Conservation (phyloP, 2,797 vertebrate species). For the Silurus lanzhouensis region DNA sequence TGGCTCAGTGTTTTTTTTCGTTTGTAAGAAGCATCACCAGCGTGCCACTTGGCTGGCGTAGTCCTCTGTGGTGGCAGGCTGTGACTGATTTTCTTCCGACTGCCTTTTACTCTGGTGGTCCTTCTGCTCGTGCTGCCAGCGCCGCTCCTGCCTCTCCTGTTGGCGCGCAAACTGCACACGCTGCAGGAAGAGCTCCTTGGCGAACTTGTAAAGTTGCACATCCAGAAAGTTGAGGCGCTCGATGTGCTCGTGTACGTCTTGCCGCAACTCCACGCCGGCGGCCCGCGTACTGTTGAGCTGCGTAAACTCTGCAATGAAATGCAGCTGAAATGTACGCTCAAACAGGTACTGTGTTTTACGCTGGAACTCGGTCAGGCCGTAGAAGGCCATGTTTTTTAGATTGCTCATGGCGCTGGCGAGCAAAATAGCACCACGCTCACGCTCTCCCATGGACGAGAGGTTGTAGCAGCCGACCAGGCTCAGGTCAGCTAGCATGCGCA, state of each 20-base stretch:
- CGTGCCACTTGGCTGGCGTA: slow-evolving; percentile 93
- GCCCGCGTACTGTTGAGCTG: slow-evolving; percentile 95
- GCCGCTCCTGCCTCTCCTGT: slow-evolving; percentile 85
- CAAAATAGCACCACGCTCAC: slow-evolving; percentile 86
- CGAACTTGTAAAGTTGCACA: slow-evolving; percentile 92
- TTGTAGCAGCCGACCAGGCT: slow-evolving; percentile 99
- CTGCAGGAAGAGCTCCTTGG: slow-evolving; percentile 94
- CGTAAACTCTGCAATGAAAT: slow-evolving; percentile 95
- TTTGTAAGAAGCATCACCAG: slow-evolving; percentile 79
- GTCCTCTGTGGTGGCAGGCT: slow-evolving; percentile 87
- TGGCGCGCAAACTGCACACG: slow-evolving; percentile 93
- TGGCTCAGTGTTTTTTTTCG: not conserved
- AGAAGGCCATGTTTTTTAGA: slow-evolving; percentile 98
- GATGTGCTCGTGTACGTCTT: slow-evolving; percentile 83
- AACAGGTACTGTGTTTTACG: slow-evolving; percentile 98
- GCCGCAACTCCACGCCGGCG: slow-evolving; percentile 90
- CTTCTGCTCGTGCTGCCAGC: slow-evolving; percentile 82
- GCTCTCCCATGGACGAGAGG: slow-evolving; percentile 87
- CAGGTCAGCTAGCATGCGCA: slow-evolving; percentile 94
- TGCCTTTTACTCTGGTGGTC: slow-evolving; percentile 73
- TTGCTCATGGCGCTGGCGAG: slow-evolving; percentile 94
- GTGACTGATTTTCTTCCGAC: slow-evolving; percentile 62
- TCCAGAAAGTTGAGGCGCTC: slow-evolving; percentile 93
- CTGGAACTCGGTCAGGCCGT: slow-evolving; percentile 95
- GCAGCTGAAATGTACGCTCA: slow-evolving; percentile 95